These are phyloP conservation scores for Catostylus mosaicus DNA, from an alignment of 30 jellyfish, hydroid and myxozoan species.

Conservation along the genomic window DNA sequence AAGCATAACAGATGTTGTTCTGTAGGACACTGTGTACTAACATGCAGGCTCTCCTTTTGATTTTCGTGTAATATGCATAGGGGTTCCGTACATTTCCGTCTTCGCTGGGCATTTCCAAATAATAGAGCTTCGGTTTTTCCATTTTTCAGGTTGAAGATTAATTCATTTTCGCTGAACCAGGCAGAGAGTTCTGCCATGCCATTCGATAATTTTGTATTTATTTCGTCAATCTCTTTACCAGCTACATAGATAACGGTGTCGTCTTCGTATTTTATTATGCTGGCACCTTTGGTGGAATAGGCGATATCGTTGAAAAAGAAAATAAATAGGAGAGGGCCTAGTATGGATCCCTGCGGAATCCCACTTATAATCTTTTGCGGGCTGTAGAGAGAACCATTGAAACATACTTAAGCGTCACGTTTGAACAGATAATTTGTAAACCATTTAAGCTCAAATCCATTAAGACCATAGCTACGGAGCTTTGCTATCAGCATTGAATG, in stretches of 20 bases:
- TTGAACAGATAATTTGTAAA: slow-evolving; percentile 65
- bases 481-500: slow-evolving; percentile 51
- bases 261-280: slow-evolving; percentile 61
- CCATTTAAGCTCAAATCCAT: slow-evolving; percentile 72
- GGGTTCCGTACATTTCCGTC: slow-evolving; percentile 58
- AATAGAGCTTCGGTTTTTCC: slow-evolving; percentile 68
- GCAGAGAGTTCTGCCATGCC: slow-evolving; percentile 50
- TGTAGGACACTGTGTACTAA: slow-evolving; percentile 71
- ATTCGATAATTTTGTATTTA: slow-evolving; percentile 37
- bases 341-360: slow-evolving; percentile 52
- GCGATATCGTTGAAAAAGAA: slow-evolving; percentile 61
- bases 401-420: slow-evolving; percentile 43
- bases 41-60: slow-evolving; percentile 75
- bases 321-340: slow-evolving; percentile 67
- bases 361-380: slow-evolving; percentile 56
- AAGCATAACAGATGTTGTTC: slow-evolving; percentile 54
- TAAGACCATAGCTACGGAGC: slow-evolving; percentile 49
- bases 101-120: slow-evolving; percentile 70
- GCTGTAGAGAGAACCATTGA: slow-evolving; percentile 57
- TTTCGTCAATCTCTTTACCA: slow-evolving; percentile 20
- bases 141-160: slow-evolving; percentile 50
- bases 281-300: slow-evolving; percentile 60
- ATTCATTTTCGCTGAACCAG: slow-evolving; percentile 52
- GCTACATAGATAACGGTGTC: slow-evolving; percentile 50
- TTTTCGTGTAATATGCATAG: slow-evolving; percentile 53